Conservation (phyloP, 2,888 invertebrate genomes). For the Diplazon laetatorius region DNA sequence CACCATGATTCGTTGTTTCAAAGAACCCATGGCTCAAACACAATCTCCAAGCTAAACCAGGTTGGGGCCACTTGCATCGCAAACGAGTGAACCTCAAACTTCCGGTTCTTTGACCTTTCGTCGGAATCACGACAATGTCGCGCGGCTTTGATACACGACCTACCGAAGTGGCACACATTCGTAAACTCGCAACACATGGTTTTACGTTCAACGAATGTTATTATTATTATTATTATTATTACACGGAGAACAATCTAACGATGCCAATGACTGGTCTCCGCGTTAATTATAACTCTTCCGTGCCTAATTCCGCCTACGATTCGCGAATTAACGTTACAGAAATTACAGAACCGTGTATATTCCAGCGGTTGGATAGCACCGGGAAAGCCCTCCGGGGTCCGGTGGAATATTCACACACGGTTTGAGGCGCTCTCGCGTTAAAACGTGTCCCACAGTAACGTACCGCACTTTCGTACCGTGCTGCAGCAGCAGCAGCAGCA, state of each 20-base stretch:
- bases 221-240: neutral
- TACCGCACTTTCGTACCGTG: neutral
- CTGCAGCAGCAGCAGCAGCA: neutral
- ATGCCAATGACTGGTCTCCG: constrained; percentile 28
- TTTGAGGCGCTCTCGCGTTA: too few species aligned
- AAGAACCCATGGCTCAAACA: constrained; percentile 15
- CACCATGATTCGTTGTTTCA: neutral
- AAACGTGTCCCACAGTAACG: neutral
- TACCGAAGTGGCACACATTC: neutral
- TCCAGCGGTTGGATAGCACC: neutral
- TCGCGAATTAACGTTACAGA: constrained; percentile 49
- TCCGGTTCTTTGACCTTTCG: constrained; percentile 6
- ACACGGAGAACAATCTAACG: neutral
- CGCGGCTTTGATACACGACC: too few species aligned
- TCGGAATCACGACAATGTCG: neutral
- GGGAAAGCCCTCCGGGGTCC: neutral
- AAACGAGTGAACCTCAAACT: constrained; percentile 54
- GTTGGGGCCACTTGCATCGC: constrained; percentile 44
- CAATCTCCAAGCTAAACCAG: neutral
- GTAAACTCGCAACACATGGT: neutral
- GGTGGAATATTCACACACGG: too few species aligned
- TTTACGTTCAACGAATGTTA: neutral
- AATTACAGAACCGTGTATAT: constrained; percentile 34
- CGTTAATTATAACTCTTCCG: neutral
- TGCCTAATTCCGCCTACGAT: neutral